Evolutionary conservation across 2,113 vertebrate genomes (phyloP).

Genomic region (Hylia prasina): DNA sequence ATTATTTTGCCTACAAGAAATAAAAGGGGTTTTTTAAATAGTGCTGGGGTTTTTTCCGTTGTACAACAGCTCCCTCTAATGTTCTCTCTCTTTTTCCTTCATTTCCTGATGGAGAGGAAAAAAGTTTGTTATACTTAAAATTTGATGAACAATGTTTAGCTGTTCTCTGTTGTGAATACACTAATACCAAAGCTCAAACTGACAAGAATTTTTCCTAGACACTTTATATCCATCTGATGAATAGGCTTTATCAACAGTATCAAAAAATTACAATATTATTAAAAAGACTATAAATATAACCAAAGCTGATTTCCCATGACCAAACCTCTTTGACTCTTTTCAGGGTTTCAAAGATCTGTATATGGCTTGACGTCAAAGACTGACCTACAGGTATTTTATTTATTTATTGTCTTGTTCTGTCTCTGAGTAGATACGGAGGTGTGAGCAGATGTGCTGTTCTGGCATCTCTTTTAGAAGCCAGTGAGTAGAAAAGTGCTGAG

Average conservation of each 20-base stretch:
- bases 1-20: conserved; percentile 18
- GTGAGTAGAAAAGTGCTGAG: not conserved
- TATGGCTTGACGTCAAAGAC: not conserved
- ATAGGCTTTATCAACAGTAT: not conserved
- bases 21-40: not conserved
- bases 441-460: not conserved
- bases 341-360: not conserved
- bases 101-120: not conserved
- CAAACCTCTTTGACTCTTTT: not conserved
- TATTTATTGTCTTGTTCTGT: not conserved
- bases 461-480: not conserved
- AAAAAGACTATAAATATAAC: not conserved
- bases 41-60: not conserved
- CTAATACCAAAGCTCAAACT: not conserved
- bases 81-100: not conserved
- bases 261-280: not conserved
- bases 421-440: not conserved
- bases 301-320: not conserved
- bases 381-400: not conserved
- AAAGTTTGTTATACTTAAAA: not conserved
- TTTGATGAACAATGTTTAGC: not conserved
- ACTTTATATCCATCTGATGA: not conserved
- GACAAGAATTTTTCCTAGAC: not conserved
- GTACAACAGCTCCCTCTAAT: conserved; percentile 60
- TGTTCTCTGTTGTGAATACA: not conserved